phyloP scores from a whole-genome alignment of 1,140 invertebrate species.

The Cotesia typhae region DNA sequence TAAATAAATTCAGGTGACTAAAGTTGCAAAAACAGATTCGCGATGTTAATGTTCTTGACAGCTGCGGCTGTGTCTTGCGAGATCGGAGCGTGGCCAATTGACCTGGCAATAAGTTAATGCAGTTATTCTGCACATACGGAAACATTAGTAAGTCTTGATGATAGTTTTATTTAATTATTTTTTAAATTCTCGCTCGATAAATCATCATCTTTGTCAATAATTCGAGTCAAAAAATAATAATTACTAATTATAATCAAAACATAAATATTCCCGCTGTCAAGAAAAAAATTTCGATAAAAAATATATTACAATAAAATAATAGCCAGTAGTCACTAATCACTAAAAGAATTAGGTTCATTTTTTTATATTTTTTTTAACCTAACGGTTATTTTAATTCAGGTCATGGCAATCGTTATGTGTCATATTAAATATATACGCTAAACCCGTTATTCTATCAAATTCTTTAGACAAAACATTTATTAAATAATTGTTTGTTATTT shows the following conservation, averaged over 20 bases:
- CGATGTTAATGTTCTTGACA: conserved; percentile 10
- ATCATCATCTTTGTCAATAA: too few species aligned
- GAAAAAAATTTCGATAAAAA: conserved; percentile 16
- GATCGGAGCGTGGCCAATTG: conserved; percentile 18
- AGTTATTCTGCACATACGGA: background rate
- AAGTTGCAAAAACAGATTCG: background rate
- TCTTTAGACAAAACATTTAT: background rate
- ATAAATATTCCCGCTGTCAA: background rate
- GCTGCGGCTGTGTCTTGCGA: conserved; percentile 5
- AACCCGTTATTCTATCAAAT: conserved; percentile 33
- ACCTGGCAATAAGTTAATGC: conserved; percentile 1
- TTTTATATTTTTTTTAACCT: conserved; percentile 12
- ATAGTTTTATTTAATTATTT: conserved; percentile 7
- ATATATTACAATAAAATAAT: conserved; percentile 18
- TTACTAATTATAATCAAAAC: too few species aligned
- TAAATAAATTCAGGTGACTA: conserved; percentile 7
- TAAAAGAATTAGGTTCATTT: conserved; percentile 15
- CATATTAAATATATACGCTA: conserved; percentile 16
- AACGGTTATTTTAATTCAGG: conserved; percentile 33
- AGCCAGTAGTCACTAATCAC: too few species aligned
- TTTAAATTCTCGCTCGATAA: background rate
- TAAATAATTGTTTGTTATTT: background rate
- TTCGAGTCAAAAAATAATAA: too few species aligned
- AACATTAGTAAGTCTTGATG: background rate
- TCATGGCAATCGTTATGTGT: conserved; percentile 24